Evolutionary conservation across 2,113 vertebrate genomes (phyloP), one percentile per base, ranked within the genome.

Genomic region (Oxyura jamaicensis): DNA sequence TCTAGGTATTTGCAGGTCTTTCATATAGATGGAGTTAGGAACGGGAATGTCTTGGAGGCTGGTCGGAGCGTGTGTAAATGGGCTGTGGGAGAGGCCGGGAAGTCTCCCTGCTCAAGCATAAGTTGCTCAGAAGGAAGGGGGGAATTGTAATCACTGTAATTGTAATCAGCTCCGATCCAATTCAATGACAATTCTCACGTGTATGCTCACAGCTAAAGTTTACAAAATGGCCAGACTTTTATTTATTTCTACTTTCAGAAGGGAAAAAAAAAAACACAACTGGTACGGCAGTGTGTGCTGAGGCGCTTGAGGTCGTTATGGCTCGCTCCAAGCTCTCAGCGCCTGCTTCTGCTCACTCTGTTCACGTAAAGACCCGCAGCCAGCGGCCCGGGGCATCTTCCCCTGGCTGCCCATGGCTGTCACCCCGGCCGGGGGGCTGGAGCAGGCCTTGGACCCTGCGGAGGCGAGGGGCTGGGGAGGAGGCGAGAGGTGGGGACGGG

Each of bases 401-500:
- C 12, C 22, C 50, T 50, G 50, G 22, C 6, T 20, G 62, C 26
- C 62, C 28, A 39, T 29, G 36, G 36, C 62, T 65, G 36, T 29
- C 62, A 29, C 36, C 62, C 18, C 16, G 36, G 17, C 25, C 17
- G 11, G 36, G 26, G 28, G 36, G 17, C 36, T 65, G 62, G 50
- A 50, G 50, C 50, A 22, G 46, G 46, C 46, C 20, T 21, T 6
- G 23, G 50, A 12, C 23, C 50, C 50, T 25, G 50, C 13, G 3
- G 50, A 52, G 50, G 50, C 25, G 50, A 52, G 53, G 53, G 39
- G 62, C 39, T 71, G 78, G 79, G 41, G 74, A 55, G 86, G 36
- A 81, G 93, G 86, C 2, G 39, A 91, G 68, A 87, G 63, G 83
- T 86, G 79, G 83, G 74, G 75, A 77, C 42, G 95, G 58, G 76